A percentile compares a stretch with the other conserved stretches of the same genome.
Evolutionary conservation across 2,797 vertebrate genomes (phyloP).

Genomic region (Otolemur crassicaudatus): DNA sequence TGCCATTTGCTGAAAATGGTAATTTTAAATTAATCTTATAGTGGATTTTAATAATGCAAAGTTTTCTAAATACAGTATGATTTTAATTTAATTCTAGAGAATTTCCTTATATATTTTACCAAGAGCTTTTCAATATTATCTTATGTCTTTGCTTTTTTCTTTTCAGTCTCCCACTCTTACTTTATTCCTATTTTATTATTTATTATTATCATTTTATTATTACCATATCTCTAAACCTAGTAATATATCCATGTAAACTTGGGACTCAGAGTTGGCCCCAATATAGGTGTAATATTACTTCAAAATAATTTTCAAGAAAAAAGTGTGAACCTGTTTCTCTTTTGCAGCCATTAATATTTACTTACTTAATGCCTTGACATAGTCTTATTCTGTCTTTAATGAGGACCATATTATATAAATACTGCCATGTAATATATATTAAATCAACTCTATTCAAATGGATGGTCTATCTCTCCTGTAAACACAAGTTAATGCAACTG

Average conservation of each 20-base stretch:
- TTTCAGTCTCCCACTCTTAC: neutral
- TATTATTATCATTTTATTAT: neutral
- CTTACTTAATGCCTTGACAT: constrained; percentile 44
- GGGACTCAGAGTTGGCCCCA: neutral
- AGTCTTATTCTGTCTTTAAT: neutral
- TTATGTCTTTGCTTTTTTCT: neutral
- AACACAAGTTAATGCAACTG: neutral
- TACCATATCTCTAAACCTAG: neutral
- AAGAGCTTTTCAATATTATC: neutral
- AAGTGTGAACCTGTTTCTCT: neutral
- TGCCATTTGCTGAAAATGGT: neutral
- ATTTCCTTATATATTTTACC: neutral
- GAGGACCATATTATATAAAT: neutral
- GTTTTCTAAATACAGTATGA: neutral
- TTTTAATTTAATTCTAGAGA: constrained; percentile 43
- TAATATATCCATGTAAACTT: neutral
- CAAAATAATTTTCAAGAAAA: constrained; percentile 58
- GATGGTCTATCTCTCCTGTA: neutral
- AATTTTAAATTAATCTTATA: constrained; percentile 20
- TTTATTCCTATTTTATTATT: neutral
- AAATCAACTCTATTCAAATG: neutral
- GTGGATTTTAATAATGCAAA: constrained; percentile 56
- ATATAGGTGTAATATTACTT: neutral
- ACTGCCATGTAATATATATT: neutral
- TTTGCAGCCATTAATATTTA: constrained; percentile 42